These are phyloP conservation scores for Lepidurus couesii DNA, from an alignment of 1,140 invertebrate species.

Conservation along the genomic window DNA sequence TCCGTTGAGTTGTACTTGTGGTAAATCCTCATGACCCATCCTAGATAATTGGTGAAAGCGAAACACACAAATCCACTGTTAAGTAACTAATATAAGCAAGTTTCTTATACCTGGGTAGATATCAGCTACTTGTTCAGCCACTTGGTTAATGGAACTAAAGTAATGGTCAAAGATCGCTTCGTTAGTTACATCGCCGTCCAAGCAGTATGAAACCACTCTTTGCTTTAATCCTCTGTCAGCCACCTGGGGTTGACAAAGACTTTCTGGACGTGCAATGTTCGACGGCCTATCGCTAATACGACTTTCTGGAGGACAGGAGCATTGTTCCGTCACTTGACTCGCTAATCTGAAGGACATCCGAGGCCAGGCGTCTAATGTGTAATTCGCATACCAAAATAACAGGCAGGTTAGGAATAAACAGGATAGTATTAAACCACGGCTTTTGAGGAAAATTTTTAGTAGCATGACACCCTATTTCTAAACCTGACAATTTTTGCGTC, in stretches of 20 bases:
- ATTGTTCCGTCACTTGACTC: too few species aligned
- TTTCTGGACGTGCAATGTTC: neutral
- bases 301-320: too few species aligned
- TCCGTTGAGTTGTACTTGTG: constrained; percentile 24
- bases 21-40: constrained; percentile 31
- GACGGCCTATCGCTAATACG: neutral
- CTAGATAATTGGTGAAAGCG: neutral
- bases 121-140: neutral
- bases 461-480: too few species aligned
- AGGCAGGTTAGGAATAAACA: too few species aligned
- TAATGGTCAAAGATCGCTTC: neutral
- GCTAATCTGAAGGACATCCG: too few species aligned
- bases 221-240: neutral
- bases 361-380: too few species aligned
- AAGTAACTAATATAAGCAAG: neutral
- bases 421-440: too few species aligned
- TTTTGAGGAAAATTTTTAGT: too few species aligned
- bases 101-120: constrained; percentile 14
- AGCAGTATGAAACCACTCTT: constrained; percentile 13
- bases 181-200: constrained; percentile 5
- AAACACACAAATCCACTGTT: neutral
- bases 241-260: neutral
- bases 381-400: too few species aligned
- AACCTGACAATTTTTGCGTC: too few species aligned
- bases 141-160: neutral